Evolutionary conservation across 2,113 vertebrate genomes (phyloP).

Genomic region (Colossoma macropomum): DNA sequence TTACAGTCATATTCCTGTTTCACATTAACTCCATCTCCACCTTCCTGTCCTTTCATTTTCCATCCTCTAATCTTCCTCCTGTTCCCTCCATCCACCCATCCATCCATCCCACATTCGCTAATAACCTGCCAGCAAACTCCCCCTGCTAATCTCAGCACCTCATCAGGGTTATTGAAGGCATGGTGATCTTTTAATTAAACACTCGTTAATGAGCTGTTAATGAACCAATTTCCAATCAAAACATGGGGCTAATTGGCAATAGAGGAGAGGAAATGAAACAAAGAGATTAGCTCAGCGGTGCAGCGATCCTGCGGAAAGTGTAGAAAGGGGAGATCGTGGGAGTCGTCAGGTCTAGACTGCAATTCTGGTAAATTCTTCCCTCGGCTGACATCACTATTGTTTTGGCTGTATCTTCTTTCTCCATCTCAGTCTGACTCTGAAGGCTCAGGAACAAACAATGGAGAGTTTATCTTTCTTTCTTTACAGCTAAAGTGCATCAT

Average conservation of each 20-base stretch:
- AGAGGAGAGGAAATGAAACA: constrained; percentile 75
- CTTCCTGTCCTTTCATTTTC: too few relatives aligned
- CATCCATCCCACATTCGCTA: background rate
- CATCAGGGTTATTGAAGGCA: constrained; percentile 69
- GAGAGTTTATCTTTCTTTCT: background rate
- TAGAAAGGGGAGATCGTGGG: background rate
- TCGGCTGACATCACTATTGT: background rate
- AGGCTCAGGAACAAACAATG: background rate
- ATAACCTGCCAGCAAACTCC: constrained; percentile 15
- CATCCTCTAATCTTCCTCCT: background rate
- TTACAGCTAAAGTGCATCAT: background rate
- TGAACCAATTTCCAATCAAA: constrained; percentile 79
- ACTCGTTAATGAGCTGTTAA: constrained; percentile 80
- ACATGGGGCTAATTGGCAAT: constrained; percentile 76
- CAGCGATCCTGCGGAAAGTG: background rate
- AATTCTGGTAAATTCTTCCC: background rate
- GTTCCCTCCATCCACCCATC: constrained; percentile 5
- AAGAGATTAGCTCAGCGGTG: constrained; percentile 65
- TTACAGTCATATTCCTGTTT: background rate
- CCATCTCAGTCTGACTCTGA: background rate
- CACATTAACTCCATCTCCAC: too few relatives aligned
- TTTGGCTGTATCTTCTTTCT: background rate
- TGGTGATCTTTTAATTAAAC: constrained; percentile 79
- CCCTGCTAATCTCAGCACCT: constrained; percentile 57
- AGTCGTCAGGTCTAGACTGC: background rate